Conservation (phyloP, 2,113 vertebrate genomes). For the Daphoenositta chrysoptera region DNA sequence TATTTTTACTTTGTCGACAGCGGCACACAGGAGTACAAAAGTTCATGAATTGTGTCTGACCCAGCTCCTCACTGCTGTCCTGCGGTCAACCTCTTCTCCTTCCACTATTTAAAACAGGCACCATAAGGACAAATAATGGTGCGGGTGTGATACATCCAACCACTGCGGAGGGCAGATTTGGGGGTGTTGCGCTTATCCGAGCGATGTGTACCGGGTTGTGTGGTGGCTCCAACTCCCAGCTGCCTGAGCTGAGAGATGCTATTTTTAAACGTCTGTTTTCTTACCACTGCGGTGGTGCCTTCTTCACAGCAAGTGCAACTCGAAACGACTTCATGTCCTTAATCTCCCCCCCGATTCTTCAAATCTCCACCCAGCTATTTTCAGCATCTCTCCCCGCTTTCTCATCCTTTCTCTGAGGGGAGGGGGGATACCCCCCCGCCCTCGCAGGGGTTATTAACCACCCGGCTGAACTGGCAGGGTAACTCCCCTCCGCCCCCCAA, state of each 20-base stretch:
- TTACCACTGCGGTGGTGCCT: background rate
- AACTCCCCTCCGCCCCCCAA: background rate
- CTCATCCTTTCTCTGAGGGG: background rate
- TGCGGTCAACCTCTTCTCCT: slow-evolving; percentile 50
- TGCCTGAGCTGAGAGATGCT: background rate
- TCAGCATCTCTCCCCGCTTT: background rate
- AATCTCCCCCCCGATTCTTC: background rate
- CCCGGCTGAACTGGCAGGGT: background rate
- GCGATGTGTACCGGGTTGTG: background rate
- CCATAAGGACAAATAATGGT: slow-evolving; percentile 58
- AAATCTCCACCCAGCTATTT: background rate
- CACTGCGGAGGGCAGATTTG: slow-evolving; percentile 22
- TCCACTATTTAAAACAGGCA: slow-evolving; percentile 35
- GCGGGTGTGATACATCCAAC: slow-evolving; percentile 33
- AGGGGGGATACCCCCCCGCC: background rate
- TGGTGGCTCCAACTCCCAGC: background rate
- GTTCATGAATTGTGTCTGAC: slow-evolving; percentile 81
- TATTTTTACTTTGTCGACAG: slow-evolving; percentile 87
- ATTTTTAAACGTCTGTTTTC: slow-evolving; percentile 11
- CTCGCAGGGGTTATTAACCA: background rate
- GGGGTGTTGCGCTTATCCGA: slow-evolving; percentile 6
- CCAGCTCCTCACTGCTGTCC: slow-evolving; percentile 71
- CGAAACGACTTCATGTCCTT: background rate
- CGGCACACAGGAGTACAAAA: slow-evolving; percentile 84
- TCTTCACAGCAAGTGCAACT: slow-evolving; percentile 17